phyloP scores from a whole-genome alignment of 2,888 invertebrate species.

The Pachliopta kotzebuea region DNA sequence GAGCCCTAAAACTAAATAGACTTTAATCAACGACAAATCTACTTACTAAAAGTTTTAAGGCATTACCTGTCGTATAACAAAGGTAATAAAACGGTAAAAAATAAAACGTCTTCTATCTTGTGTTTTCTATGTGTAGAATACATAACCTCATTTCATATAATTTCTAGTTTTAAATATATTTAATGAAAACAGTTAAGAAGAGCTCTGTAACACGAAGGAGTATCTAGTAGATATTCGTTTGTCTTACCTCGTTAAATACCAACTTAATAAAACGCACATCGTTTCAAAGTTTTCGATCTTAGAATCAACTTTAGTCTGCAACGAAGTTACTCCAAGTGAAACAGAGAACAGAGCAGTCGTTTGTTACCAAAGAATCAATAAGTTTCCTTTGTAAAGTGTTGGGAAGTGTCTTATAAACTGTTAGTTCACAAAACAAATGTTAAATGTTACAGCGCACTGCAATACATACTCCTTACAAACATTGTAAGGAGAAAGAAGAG shows the following conservation, averaged over 20 bases:
- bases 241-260: background rate
- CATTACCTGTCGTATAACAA: too few relatives aligned
- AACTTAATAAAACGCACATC: background rate
- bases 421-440: constrained; percentile 21
- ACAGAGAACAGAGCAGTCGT: background rate
- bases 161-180: too few relatives aligned
- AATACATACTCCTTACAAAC: background rate
- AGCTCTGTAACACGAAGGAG: background rate
- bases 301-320: constrained; percentile 6
- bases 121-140: too few relatives aligned
- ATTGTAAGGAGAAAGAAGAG: background rate
- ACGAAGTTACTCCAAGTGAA: constrained; percentile 2
- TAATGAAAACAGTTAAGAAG: too few relatives aligned
- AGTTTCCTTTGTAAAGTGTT: constrained; percentile 22
- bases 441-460: constrained; percentile 4
- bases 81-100: too few relatives aligned
- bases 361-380: constrained; percentile 18
- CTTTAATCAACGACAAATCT: too few relatives aligned
- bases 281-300: background rate
- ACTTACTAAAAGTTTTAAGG: too few relatives aligned
- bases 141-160: too few relatives aligned
- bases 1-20: too few relatives aligned
- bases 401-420: constrained; percentile 8
- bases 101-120: too few relatives aligned
- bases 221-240: background rate